Percentiles rank a stretch among this genome's conserved stretches.
Conservation (phyloP, 2,888 invertebrate species). For the Folsomia manolachei region DNA sequence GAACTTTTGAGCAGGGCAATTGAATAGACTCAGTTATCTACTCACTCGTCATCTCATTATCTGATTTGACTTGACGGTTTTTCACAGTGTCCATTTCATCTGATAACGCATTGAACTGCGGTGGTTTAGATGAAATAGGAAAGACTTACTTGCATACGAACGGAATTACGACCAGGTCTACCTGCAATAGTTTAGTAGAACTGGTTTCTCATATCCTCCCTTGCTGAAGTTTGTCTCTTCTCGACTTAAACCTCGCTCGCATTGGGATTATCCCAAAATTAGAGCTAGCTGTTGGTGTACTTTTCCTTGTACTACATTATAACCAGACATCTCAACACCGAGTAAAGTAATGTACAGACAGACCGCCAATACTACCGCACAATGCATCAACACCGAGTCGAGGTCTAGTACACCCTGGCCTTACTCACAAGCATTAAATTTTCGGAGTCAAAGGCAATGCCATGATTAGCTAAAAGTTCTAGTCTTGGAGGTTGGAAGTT, state of each 20-base stretch:
- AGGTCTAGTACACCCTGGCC: too few relatives aligned
- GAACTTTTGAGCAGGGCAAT: neutral
- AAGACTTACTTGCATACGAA: neutral
- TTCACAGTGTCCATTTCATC: slow-evolving; percentile 6
- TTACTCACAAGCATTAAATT: too few relatives aligned
- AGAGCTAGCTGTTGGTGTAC: too few relatives aligned
- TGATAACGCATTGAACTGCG: neutral
- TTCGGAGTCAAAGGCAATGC: too few relatives aligned
- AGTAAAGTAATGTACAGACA: too few relatives aligned
- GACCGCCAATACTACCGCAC: too few relatives aligned
- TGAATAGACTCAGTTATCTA: neutral
- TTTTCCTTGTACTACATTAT: too few relatives aligned
- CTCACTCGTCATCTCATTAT: slow-evolving; percentile 6
- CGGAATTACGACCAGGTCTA: neutral
- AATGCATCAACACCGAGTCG: too few relatives aligned
- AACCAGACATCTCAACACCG: too few relatives aligned
- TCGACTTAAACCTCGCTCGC: neutral
- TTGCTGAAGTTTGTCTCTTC: too few relatives aligned
- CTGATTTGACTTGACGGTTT: slow-evolving; percentile 7
- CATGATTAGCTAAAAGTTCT: too few relatives aligned
- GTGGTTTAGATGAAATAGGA: neutral
- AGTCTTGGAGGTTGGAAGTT: neutral
- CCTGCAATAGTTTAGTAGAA: too few relatives aligned
- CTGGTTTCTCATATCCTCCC: neutral
- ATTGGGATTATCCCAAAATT: neutral